These are phyloP conservation scores for Urechis unicinctus DNA, from an alignment of 2,888 invertebrate species.

Conservation along the genomic window DNA sequence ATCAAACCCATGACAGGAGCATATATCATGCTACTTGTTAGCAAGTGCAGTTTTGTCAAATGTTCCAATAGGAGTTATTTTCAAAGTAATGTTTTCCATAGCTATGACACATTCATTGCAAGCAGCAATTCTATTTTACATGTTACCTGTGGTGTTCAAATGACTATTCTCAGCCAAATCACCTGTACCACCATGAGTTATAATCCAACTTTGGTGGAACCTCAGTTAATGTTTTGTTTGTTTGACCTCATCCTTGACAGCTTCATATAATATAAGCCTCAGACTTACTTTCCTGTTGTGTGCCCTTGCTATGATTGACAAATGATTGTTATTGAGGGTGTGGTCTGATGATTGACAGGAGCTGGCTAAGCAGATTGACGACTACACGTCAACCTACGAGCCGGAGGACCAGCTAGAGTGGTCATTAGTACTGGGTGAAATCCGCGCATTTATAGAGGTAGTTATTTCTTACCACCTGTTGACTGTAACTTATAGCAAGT, in stretches of 20 bases:
- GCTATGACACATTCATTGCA: too few relatives aligned
- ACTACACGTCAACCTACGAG: slow-evolving; percentile 90
- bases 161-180: too few relatives aligned
- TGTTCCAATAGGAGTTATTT: too few relatives aligned
- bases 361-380: slow-evolving; percentile 86
- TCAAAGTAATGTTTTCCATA: too few relatives aligned
- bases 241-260: neutral
- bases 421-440: slow-evolving; percentile 88
- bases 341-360: slow-evolving; percentile 57
- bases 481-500: slow-evolving; percentile 1
- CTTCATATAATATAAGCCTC: too few relatives aligned
- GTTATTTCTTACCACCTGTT: neutral
- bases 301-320: neutral
- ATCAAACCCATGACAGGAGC: too few relatives aligned
- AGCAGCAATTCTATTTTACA: too few relatives aligned
- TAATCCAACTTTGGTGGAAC: too few relatives aligned
- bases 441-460: slow-evolving; percentile 77
- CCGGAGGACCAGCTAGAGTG: slow-evolving; percentile 96
- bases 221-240: neutral
- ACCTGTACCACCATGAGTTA: too few relatives aligned
- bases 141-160: too few relatives aligned
- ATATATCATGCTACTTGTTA: too few relatives aligned
- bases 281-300: neutral
- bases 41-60: too few relatives aligned
- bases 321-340: neutral